Percentiles rank a stretch among this genome's conserved stretches.
Conservation (phyloP, 1,140 invertebrate species). For the Drosophila nebulosa region DNA sequence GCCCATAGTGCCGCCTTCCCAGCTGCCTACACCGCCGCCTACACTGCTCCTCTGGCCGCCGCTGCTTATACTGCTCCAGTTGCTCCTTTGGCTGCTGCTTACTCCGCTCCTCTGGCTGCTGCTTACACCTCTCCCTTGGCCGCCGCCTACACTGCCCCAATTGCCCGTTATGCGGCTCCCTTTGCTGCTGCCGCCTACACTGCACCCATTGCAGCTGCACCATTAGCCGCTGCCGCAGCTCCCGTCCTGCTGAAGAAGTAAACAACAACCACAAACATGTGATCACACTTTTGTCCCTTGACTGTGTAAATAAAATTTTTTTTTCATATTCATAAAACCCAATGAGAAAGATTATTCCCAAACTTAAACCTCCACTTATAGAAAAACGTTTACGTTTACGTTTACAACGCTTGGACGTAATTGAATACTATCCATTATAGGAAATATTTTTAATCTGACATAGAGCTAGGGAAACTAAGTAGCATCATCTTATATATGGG, state of each 20-base stretch:
- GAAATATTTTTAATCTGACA: too few relatives aligned
- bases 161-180: slow-evolving; percentile 37
- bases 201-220: slow-evolving; percentile 43
- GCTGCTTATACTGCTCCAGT: slow-evolving; percentile 58
- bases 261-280: slow-evolving; percentile 17
- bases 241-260: slow-evolving; percentile 67
- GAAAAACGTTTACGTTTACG: too few relatives aligned
- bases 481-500: too few relatives aligned
- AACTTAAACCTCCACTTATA: too few relatives aligned
- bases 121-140: slow-evolving; percentile 56
- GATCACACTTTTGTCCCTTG: slow-evolving; percentile 44
- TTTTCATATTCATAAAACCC: slow-evolving; percentile 21
- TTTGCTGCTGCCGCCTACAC: slow-evolving; percentile 45
- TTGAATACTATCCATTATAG: too few relatives aligned
- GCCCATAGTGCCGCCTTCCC: slow-evolving; percentile 65
- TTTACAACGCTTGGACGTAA: too few relatives aligned
- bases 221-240: slow-evolving; percentile 47
- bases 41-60: slow-evolving; percentile 41
- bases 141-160: slow-evolving; percentile 78
- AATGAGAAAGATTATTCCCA: too few relatives aligned
- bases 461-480: too few relatives aligned
- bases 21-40: slow-evolving; percentile 47
- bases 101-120: slow-evolving; percentile 9
- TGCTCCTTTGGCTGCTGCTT: slow-evolving; percentile 44
- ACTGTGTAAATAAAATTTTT: slow-evolving; percentile 63